phyloP scores from a whole-genome alignment of 2,113 vertebrate genomes.

The Typhlomys cinereus region DNA sequence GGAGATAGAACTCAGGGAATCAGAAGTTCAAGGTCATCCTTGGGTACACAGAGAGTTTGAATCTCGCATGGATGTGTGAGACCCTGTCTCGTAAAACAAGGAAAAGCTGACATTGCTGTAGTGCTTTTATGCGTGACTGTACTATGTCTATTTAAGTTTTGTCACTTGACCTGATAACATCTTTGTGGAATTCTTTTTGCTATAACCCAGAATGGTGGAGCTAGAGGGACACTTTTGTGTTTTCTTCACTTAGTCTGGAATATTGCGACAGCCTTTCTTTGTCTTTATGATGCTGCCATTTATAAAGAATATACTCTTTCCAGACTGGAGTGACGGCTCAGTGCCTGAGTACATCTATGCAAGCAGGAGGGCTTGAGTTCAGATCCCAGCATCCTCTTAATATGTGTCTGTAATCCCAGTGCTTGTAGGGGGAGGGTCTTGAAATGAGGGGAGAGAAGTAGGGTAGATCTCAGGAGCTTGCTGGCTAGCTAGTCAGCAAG shows the following conservation, averaged over 20 bases:
- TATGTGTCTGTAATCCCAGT: background rate
- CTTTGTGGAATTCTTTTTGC: background rate
- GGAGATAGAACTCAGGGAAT: background rate
- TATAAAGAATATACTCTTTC: background rate
- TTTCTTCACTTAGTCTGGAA: constrained; percentile 1
- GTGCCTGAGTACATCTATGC: too few species aligned
- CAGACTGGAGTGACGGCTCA: background rate
- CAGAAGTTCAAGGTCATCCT: background rate
- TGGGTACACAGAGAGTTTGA: background rate
- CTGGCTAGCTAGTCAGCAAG: background rate
- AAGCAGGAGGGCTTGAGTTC: background rate
- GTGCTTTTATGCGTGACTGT: background rate
- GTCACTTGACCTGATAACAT: background rate
- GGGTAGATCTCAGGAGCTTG: background rate
- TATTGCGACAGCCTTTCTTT: background rate
- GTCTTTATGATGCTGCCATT: background rate
- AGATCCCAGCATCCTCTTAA: background rate
- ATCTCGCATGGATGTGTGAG: background rate
- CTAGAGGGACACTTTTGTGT: background rate
- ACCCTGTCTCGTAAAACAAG: background rate
- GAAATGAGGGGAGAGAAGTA: background rate
- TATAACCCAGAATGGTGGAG: background rate
- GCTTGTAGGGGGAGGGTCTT: background rate
- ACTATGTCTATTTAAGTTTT: background rate
- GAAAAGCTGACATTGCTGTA: background rate